These are phyloP conservation scores for Myioborus melanocephalus DNA, from an alignment of 2,797 vertebrate species.

Conservation along the genomic window DNA sequence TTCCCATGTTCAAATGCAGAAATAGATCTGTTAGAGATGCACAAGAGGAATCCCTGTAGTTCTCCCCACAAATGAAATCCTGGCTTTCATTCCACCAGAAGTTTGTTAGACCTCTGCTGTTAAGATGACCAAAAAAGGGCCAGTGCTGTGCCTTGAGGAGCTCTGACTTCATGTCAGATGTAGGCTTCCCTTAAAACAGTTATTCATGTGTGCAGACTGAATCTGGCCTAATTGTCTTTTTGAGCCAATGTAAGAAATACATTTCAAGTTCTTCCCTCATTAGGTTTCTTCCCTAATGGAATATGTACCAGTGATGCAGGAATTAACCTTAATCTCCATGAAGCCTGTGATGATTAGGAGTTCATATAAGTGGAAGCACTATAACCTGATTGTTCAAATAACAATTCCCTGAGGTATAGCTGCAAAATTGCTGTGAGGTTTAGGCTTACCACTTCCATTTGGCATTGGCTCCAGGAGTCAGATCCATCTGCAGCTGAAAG, in stretches of 20 bases:
- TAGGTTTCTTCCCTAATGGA: constrained; percentile 26
- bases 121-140: constrained; percentile 30
- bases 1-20: background rate
- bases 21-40: background rate
- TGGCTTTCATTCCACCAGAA: background rate
- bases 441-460: background rate
- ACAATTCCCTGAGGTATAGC: background rate
- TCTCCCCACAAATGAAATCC: background rate
- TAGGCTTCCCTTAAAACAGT: background rate
- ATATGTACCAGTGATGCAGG: background rate
- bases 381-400: constrained; percentile 1
- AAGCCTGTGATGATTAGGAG: constrained; percentile 15
- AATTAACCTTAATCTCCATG: constrained; percentile 33
- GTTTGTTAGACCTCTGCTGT: background rate
- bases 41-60: background rate
- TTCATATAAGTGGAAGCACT: background rate
- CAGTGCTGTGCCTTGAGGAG: background rate
- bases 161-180: background rate
- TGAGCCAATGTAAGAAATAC: background rate
- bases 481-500: background rate
- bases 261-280: constrained; percentile 27
- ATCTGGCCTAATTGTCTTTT: background rate
- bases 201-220: background rate
- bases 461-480: background rate
- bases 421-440: background rate